Evolutionary conservation across 2,797 vertebrate species (phyloP).

Genomic region (Lophura swinhoii): DNA sequence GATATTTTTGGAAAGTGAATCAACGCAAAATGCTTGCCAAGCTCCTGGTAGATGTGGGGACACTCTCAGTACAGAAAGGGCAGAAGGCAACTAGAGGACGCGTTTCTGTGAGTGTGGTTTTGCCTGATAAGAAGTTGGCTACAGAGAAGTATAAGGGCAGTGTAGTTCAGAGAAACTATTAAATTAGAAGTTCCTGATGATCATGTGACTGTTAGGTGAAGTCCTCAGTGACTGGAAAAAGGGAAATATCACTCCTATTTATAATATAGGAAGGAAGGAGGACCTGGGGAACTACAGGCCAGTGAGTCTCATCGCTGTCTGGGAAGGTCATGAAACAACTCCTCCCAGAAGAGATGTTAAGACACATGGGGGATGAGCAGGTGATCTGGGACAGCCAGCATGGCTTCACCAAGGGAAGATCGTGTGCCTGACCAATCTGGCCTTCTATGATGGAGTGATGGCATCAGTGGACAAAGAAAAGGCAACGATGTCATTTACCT

Average conservation of each 20-base stretch:
- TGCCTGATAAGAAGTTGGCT: neutral
- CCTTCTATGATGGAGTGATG: neutral
- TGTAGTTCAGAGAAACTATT: neutral
- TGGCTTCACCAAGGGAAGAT: too few relatives aligned
- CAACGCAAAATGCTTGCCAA: neutral
- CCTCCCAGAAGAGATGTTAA: too few relatives aligned
- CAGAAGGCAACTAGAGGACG: neutral
- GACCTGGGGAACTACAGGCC: too few relatives aligned
- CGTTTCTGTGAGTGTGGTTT: fast-evolving
- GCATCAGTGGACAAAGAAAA: neutral
- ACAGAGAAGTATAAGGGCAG: neutral
- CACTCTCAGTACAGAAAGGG: neutral
- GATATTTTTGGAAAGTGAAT: neutral
- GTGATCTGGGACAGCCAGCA: too few relatives aligned
- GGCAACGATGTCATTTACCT: neutral
- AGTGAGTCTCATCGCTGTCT: too few relatives aligned
- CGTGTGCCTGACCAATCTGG: too few relatives aligned
- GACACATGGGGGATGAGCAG: too few relatives aligned
- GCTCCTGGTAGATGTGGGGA: neutral
- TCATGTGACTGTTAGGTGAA: too few relatives aligned
- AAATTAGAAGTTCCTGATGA: neutral
- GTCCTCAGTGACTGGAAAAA: too few relatives aligned
- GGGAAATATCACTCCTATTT: too few relatives aligned
- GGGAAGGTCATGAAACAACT: too few relatives aligned
- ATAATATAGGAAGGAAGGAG: too few relatives aligned